These are phyloP conservation scores for Turritopsis rubra DNA, from an alignment of 30 jellyfish, hydroid and myxozoan genomes.

Conservation along the genomic window DNA sequence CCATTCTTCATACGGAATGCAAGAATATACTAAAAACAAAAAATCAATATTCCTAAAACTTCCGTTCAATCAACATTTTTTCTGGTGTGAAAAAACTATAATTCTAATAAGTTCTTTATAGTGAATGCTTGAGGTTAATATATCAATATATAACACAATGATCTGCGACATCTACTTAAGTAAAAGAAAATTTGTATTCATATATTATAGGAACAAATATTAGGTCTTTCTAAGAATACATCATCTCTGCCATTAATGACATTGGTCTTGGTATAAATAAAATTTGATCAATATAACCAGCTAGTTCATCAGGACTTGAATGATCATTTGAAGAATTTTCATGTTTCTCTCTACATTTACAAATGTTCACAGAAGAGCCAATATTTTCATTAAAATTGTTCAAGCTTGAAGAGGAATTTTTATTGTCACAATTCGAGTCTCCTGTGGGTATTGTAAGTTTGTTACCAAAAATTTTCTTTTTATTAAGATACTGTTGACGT, in stretches of 20 bases:
- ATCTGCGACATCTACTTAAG: too few species aligned
- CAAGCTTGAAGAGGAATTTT: background rate
- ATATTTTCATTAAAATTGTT: background rate
- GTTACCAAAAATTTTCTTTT: background rate
- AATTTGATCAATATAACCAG: constrained; percentile 74
- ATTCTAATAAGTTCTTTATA: too few species aligned
- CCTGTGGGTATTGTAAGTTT: background rate
- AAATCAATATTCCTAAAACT: too few species aligned
- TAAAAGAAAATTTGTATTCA: too few species aligned
- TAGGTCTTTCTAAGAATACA: constrained; percentile 49
- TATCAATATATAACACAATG: too few species aligned
- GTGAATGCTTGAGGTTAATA: too few species aligned
- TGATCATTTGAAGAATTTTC: constrained; percentile 23
- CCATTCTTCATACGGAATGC: too few species aligned
- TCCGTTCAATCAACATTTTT: too few species aligned
- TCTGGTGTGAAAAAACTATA: too few species aligned
- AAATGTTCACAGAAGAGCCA: background rate
- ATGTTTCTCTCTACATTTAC: background rate
- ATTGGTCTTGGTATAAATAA: constrained; percentile 90
- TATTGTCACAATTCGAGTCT: background rate
- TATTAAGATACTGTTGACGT: background rate
- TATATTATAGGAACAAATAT: background rate
- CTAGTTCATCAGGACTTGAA: constrained; percentile 75
- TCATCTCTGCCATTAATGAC: constrained; percentile 99
- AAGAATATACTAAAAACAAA: too few species aligned